Evolutionary conservation across 2,113 vertebrate species (phyloP).

Genomic region (Erythrolamprus reginae): DNA sequence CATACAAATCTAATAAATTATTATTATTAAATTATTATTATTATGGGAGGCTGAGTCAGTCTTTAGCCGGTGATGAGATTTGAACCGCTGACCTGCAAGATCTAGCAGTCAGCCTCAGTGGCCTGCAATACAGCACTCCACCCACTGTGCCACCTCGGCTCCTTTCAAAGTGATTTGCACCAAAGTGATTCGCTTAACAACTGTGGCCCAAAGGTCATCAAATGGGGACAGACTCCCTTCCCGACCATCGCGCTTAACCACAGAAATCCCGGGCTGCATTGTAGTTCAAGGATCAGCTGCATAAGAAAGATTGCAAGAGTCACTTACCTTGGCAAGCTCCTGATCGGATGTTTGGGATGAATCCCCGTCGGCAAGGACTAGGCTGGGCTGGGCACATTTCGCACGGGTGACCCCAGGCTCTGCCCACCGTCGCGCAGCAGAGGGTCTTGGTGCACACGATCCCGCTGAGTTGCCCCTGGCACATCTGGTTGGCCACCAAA

Average conservation of each 20-base stretch:
- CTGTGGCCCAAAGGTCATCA: not conserved
- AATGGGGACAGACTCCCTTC: not conserved
- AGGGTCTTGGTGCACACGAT: constrained; percentile 97
- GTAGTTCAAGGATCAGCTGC: not conserved
- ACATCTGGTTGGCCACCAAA: constrained; percentile 97
- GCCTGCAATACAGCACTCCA: too few relatives aligned
- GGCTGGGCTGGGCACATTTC: constrained; percentile 98
- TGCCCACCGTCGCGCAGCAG: constrained; percentile 94
- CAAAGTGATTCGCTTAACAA: not conserved
- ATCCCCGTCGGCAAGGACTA: constrained; percentile 92
- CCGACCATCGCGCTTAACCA: not conserved
- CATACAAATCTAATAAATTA: too few relatives aligned
- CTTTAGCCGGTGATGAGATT: too few relatives aligned
- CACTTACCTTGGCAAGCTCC: constrained; percentile 95
- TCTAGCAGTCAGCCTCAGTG: too few relatives aligned
- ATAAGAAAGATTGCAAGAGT: not conserved
- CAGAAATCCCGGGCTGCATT: accelerated
- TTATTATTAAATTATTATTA: too few relatives aligned
- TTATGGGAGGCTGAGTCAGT: too few relatives aligned
- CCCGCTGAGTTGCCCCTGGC: constrained; percentile 94
- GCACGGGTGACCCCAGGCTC: constrained; percentile 97
- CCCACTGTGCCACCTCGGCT: too few relatives aligned
- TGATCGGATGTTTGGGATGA: constrained; percentile 93
- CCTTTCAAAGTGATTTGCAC: too few relatives aligned
- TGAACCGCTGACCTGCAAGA: too few relatives aligned